Percentiles rank a stretch among this genome's conserved stretches.
These are phyloP conservation scores for Caprella mutica DNA, from an alignment of 2,888 invertebrate genomes.

Conservation along the genomic window DNA sequence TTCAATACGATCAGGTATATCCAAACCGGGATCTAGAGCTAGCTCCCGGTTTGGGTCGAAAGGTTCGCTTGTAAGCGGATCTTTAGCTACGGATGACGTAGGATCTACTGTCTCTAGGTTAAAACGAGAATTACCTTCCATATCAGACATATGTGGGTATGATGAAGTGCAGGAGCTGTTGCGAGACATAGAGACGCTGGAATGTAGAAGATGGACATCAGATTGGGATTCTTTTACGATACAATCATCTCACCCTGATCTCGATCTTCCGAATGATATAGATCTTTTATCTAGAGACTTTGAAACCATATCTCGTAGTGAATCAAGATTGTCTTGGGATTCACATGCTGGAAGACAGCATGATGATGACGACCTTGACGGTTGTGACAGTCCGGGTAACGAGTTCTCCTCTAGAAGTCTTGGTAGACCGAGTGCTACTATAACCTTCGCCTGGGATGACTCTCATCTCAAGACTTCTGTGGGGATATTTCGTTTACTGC, in stretches of 20 bases:
- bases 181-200: conserved; percentile 31
- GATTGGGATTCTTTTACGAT: conserved; percentile 34
- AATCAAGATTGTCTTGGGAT: conserved; percentile 32
- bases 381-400: conserved; percentile 12
- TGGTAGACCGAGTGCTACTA: conserved; percentile 23
- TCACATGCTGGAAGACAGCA: conserved; percentile 31
- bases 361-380: conserved; percentile 25
- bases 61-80: conserved; percentile 29
- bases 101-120: conserved; percentile 28
- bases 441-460: conserved; percentile 33
- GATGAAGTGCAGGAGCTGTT: conserved; percentile 33
- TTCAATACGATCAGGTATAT: conserved; percentile 25
- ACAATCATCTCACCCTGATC: conserved; percentile 32
- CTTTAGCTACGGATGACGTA: conserved; percentile 30
- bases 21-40: conserved; percentile 22
- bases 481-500: conserved; percentile 30
- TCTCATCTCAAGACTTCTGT: conserved; percentile 33
- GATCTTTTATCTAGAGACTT: conserved; percentile 27
- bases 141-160: conserved; percentile 33
- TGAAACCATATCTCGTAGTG: conserved; percentile 28
- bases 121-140: conserved; percentile 31
- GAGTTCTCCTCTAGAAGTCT: conserved; percentile 6
- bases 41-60: conserved; percentile 29
- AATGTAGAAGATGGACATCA: conserved; percentile 31
- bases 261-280: conserved; percentile 29